Conservation (phyloP, 2,113 vertebrate species). For the Tapirus terrestris region DNA sequence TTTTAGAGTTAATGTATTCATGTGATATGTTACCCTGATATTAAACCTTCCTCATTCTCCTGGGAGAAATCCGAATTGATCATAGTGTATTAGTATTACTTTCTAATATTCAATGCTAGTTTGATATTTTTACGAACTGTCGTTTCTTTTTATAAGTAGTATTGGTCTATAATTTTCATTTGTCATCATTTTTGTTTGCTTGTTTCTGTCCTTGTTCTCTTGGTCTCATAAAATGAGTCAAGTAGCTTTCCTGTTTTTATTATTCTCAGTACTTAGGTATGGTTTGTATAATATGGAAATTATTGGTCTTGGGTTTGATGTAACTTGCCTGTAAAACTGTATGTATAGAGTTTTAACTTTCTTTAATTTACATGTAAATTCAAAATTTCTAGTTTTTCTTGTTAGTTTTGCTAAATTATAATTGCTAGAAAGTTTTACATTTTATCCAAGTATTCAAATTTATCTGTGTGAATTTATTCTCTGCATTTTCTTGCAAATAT, state of each 20-base stretch:
- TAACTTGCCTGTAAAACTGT: background rate
- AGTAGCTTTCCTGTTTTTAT: background rate
- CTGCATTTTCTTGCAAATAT: background rate
- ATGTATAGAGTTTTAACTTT: background rate
- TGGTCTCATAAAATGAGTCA: background rate
- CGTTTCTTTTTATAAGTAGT: background rate
- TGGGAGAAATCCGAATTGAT: background rate
- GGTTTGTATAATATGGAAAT: background rate
- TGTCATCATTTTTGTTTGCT: background rate
- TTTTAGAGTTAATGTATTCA: background rate
- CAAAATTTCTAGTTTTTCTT: background rate
- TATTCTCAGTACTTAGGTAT: background rate
- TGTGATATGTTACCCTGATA: background rate
- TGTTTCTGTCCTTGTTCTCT: background rate
- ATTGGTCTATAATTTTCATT: background rate
- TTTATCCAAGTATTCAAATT: background rate
- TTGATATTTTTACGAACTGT: background rate
- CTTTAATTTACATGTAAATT: background rate
- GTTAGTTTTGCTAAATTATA: background rate
- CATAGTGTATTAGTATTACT: background rate
- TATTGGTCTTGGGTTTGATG: background rate
- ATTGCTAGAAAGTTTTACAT: background rate
- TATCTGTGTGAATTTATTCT: background rate
- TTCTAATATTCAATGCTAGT: background rate
- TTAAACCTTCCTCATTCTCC: background rate